Percentiles rank a stretch among this genome's conserved stretches.
Conservation (phyloP, 2,797 vertebrate species). For the Acipenser ruthenus region DNA sequence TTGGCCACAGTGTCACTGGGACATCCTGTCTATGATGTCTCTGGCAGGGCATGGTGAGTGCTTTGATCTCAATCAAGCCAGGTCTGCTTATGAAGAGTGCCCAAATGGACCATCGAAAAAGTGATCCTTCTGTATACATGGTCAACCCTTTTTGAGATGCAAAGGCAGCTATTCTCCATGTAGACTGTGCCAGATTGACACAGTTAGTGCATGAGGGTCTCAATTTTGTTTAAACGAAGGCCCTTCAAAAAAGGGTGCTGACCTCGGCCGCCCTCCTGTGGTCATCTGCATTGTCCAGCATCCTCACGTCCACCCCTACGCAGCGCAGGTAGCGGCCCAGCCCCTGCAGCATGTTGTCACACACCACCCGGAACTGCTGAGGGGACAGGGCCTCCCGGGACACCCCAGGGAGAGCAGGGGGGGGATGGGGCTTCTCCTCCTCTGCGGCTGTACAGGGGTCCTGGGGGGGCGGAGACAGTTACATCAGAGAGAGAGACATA, state of each 20-base stretch:
- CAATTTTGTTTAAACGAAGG: not conserved
- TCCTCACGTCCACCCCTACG: constrained; percentile 66
- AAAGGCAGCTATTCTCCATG: no score
- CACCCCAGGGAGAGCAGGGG: constrained; percentile 43
- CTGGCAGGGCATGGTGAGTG: no score
- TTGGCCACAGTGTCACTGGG: no score
- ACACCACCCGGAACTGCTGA: constrained; percentile 69
- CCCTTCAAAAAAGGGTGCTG: constrained; percentile 2
- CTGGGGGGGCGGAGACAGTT: no score
- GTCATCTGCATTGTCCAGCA: constrained; percentile 67
- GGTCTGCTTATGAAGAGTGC: no score
- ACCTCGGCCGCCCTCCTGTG: constrained; percentile 58
- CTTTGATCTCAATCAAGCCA: no score
- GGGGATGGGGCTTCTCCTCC: constrained; percentile 36
- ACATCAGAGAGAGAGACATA: no score
- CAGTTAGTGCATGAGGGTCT: not conserved
- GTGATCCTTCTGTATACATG: no score
- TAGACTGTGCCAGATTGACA: no score
- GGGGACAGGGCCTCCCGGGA: constrained; percentile 43
- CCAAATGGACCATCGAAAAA: no score
- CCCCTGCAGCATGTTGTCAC: constrained; percentile 85
- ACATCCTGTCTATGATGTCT: no score
- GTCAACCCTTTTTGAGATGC: no score
- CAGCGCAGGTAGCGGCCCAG: constrained; percentile 76
- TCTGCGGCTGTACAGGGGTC: not conserved